phyloP scores from a whole-genome alignment of 2,797 vertebrate genomes.

The Macroramphosus scolopax region DNA sequence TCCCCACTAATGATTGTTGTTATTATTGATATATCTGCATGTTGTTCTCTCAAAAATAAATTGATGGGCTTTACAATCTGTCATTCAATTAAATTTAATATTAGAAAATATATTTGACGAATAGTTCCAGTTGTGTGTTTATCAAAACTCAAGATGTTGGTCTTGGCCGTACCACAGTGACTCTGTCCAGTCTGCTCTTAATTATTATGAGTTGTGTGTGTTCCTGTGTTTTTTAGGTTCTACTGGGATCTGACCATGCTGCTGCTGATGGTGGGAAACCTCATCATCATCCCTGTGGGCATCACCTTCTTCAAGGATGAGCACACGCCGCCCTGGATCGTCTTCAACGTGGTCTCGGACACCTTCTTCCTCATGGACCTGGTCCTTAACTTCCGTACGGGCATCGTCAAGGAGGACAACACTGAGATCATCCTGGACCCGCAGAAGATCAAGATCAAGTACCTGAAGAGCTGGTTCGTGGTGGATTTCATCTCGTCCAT shows the following conservation, averaged over 20 bases:
- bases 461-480: conserved; percentile 96
- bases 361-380: conserved; percentile 98
- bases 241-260: conserved; percentile 99
- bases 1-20: too few relatives aligned
- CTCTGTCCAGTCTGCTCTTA: not conserved
- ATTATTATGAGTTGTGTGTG: not conserved
- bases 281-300: conserved; percentile 98
- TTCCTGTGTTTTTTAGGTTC: conserved; percentile 80
- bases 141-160: too few relatives aligned
- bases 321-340: conserved; percentile 97
- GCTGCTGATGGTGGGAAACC: conserved; percentile 97
- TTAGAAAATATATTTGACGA: too few relatives aligned
- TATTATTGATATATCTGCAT: too few relatives aligned
- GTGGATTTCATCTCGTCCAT: conserved; percentile 99
- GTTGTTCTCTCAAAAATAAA: too few relatives aligned
- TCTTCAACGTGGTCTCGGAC: conserved; percentile 98
- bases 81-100: too few relatives aligned
- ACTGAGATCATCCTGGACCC: conserved; percentile 98
- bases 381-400: conserved; percentile 98
- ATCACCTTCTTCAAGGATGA: conserved; percentile 99
- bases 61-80: too few relatives aligned
- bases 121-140: too few relatives aligned
- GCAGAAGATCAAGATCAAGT: conserved; percentile 95
- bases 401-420: conserved; percentile 98
- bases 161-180: not conserved